phyloP scores from a whole-genome alignment of 1,140 invertebrate species.

The Lepidurus couesii region DNA sequence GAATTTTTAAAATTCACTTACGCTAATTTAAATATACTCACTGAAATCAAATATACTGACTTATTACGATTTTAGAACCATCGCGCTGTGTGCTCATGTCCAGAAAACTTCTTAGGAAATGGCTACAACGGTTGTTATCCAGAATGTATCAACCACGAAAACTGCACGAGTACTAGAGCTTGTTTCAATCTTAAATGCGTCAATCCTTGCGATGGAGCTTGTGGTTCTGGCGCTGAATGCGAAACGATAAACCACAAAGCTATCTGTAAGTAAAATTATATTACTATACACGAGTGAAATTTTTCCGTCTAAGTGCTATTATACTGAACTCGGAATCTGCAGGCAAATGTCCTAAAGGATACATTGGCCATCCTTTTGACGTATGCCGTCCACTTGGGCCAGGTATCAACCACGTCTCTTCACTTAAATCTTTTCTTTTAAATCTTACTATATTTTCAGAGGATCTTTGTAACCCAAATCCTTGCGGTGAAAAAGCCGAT shows the following conservation, averaged over 20 bases:
- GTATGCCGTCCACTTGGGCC: slow-evolving; percentile 65
- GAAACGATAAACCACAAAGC: slow-evolving; percentile 67
- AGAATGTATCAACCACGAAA: slow-evolving; percentile 43
- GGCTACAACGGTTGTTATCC: slow-evolving; percentile 42
- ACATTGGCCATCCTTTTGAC: slow-evolving; percentile 78
- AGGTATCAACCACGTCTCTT: background rate
- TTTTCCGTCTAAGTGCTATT: too few species aligned
- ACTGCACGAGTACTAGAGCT: slow-evolving; percentile 46
- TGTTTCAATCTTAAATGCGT: slow-evolving; percentile 71
- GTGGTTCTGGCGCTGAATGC: slow-evolving; percentile 72
- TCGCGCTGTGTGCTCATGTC: slow-evolving; percentile 61
- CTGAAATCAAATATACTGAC: background rate
- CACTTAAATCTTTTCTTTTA: background rate
- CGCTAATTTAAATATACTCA: too few species aligned
- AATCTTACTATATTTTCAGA: slow-evolving; percentile 45
- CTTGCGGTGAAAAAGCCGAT: slow-evolving; percentile 72
- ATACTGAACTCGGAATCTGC: background rate
- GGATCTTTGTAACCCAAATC: slow-evolving; percentile 75
- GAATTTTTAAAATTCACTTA: background rate
- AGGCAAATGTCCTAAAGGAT: slow-evolving; percentile 69
- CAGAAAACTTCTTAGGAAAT: slow-evolving; percentile 53
- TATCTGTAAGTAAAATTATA: slow-evolving; percentile 67
- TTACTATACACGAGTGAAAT: slow-evolving; percentile 33
- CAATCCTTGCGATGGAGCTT: slow-evolving; percentile 64
- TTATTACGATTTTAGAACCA: slow-evolving; percentile 36